Conservation (phyloP, 1,140 invertebrate species). For the Scaptodrosophila lebanonensis region DNA sequence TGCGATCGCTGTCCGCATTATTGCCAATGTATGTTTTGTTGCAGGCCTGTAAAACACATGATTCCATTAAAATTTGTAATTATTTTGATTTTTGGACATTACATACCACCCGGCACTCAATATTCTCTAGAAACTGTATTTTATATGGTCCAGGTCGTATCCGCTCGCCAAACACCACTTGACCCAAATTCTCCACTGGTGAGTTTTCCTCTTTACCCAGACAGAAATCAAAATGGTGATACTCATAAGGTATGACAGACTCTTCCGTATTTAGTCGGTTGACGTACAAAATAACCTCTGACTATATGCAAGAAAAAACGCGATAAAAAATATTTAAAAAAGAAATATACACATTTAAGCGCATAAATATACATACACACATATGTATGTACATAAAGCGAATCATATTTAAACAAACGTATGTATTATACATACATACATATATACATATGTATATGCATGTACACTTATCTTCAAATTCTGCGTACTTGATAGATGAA, state of each 20-base stretch:
- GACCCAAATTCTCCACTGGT: constrained; percentile 98
- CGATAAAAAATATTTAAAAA: constrained; percentile 37
- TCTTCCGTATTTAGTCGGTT: constrained; percentile 98
- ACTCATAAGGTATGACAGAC: constrained; percentile 98
- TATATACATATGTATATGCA: constrained; percentile 3
- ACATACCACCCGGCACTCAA: constrained; percentile 82
- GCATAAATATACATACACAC: neutral
- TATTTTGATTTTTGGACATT: neutral
- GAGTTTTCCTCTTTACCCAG: constrained; percentile 83
- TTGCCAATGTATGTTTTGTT: constrained; percentile 84
- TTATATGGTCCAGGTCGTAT: constrained; percentile 95
- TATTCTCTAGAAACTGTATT: constrained; percentile 85
- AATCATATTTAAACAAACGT: constrained; percentile 12
- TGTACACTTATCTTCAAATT: no score
- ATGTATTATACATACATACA: constrained; percentile 20
- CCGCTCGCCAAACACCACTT: constrained; percentile 98
- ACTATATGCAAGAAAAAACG: no score
- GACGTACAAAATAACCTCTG: constrained; percentile 91
- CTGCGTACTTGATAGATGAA: no score
- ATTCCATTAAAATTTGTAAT: no score
- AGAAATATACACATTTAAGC: constrained; percentile 2
- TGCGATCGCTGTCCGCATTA: constrained; percentile 82
- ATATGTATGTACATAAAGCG: neutral
- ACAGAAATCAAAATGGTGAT: constrained; percentile 98
- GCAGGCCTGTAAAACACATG: constrained; percentile 78